Conservation (phyloP, 2,797 vertebrate genomes). For the Mallotus villosus region DNA sequence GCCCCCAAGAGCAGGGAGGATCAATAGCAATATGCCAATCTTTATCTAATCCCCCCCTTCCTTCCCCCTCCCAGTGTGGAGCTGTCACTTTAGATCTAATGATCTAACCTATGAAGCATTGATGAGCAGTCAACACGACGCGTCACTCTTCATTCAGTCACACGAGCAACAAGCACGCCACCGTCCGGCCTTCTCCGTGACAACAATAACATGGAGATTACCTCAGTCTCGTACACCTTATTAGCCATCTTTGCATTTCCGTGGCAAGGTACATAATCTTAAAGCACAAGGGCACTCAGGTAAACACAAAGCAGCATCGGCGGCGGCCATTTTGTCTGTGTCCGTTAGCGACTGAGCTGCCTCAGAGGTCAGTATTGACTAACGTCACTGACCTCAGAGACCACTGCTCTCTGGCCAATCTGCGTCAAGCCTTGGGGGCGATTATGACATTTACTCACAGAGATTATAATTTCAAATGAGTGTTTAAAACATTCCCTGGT, state of each 20-base stretch:
- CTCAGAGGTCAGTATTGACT: slow-evolving; percentile 74
- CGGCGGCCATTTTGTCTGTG: slow-evolving; percentile 43
- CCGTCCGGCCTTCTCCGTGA: background rate
- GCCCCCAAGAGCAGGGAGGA: slow-evolving; percentile 63
- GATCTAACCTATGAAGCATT: slow-evolving; percentile 77
- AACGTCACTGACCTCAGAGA: slow-evolving; percentile 70
- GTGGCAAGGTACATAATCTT: slow-evolving; percentile 18
- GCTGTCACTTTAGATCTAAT: slow-evolving; percentile 78
- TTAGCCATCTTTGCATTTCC: slow-evolving; percentile 35
- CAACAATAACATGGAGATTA: slow-evolving; percentile 1
- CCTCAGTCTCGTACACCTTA: slow-evolving; percentile 11
- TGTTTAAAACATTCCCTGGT: slow-evolving; percentile 76
- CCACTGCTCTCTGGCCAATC: slow-evolving; percentile 75
- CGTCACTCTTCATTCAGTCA: slow-evolving; percentile 68
- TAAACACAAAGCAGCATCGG: slow-evolving; percentile 17
- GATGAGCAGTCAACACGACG: slow-evolving; percentile 65
- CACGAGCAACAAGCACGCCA: slow-evolving; percentile 1
- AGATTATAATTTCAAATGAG: slow-evolving; percentile 87
- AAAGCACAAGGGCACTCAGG: slow-evolving; percentile 9
- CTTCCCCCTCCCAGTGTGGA: slow-evolving; percentile 67
- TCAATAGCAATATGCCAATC: slow-evolving; percentile 81
- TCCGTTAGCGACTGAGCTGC: slow-evolving; percentile 46
- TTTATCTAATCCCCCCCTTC: slow-evolving; percentile 70
- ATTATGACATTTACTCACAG: slow-evolving; percentile 84
- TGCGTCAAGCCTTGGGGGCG: slow-evolving; percentile 72